phyloP scores from a whole-genome alignment of 2,888 invertebrate genomes.

The Griposia aprilina region DNA sequence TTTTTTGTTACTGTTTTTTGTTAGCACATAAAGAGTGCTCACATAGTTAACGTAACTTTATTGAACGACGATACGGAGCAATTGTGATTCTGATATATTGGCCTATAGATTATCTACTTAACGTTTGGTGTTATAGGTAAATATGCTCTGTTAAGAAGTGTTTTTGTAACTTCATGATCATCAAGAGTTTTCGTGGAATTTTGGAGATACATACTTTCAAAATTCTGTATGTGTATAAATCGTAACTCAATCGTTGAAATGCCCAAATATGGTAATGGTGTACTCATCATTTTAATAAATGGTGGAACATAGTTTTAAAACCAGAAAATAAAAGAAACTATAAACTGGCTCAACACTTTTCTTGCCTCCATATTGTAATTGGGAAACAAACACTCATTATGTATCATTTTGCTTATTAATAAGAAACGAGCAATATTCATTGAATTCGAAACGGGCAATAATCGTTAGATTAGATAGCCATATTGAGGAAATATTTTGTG shows the following conservation, averaged over 20 bases:
- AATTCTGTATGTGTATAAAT: not conserved
- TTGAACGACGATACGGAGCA: slow-evolving; percentile 4
- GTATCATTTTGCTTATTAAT: not conserved
- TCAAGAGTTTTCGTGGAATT: not conserved
- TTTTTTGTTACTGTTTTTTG: too few species aligned
- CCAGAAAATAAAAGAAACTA: not conserved
- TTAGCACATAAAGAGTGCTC: not conserved
- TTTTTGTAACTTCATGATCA: not conserved
- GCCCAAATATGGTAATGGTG: not conserved
- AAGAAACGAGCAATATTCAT: slow-evolving; percentile 5
- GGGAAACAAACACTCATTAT: not conserved
- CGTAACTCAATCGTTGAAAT: not conserved
- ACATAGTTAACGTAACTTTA: slow-evolving; percentile 24
- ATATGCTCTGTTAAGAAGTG: not conserved
- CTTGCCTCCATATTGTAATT: not conserved
- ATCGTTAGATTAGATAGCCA: slow-evolving; percentile 9
- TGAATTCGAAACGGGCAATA: slow-evolving; percentile 20
- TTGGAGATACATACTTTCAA: not conserved
- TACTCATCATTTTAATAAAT: not conserved
- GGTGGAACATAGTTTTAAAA: not conserved
- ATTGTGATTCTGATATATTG: slow-evolving; percentile 6
- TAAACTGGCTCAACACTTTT: not conserved
- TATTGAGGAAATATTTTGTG: slow-evolving; percentile 4
- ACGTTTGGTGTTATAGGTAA: not conserved
- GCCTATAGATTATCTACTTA: not conserved